Evolutionary conservation across 2,888 invertebrate genomes (phyloP), one percentile per base, ranked within the genome.

Genomic region (Apamea epomidion): DNA sequence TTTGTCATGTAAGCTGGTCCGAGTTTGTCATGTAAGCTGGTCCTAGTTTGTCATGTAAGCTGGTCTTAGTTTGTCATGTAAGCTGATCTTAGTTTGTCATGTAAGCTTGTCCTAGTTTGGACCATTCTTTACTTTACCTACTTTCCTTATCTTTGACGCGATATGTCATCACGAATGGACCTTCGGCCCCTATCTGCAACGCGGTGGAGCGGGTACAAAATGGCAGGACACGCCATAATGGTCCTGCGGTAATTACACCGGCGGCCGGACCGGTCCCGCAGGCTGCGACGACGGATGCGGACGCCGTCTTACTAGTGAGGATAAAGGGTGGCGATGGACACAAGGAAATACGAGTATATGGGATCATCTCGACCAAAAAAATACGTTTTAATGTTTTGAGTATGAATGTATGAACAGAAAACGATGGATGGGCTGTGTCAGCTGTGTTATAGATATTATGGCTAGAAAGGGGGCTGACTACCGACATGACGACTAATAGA

Each of bases 231-330:
- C 18, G 71, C 42, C 45, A n/a, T 67, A 79, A 54, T 60, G 16
- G 42, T 73, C 60, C 32, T 42, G 71, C 51, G 29, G 65, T 70
- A 68, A 69, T 77, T 21, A 58, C 54, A 45, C 45, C 42, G 69
- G 42, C 42, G 69, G 42, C 42, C 42, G n/a, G 76, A 85, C 87
- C 86, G 78, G 86, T 85, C 54, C 48, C 3, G 62, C 60, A 16
- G 68, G 64, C 64, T 45, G 2, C 65, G 25, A 2, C 32, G 25
- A 2, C 25, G 68, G 69, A 37, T 42, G 29, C 48, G 0, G 45
- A 2, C 67, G n/a, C 75, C 68, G 45, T 60, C 29, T 80, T 80
- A 51, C 16, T 4, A n/a, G n/a, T n/a, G 6, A n/a, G 2, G n/a
- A 29, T 21, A n/a, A 18, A 32, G 48, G 25, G 51, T 68, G 67